Conservation (phyloP, 1,140 invertebrate species). For the Stenopsyche tienmushanensis region DNA sequence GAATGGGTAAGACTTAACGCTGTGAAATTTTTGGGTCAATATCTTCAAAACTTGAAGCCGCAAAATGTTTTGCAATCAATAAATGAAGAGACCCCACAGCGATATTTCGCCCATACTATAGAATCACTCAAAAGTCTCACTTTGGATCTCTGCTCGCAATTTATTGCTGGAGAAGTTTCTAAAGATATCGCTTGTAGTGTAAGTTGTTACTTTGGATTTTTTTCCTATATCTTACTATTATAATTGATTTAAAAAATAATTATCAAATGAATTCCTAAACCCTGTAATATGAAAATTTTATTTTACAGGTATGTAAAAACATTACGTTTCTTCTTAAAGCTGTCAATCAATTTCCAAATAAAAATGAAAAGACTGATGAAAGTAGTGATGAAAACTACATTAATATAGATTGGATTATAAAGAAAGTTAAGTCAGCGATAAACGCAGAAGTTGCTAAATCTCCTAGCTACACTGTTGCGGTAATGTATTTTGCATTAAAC, state of each 20-base stretch:
- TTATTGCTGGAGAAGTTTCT: conserved; percentile 60
- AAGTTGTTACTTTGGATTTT: conserved; percentile 15
- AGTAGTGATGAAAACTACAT: conserved; percentile 42
- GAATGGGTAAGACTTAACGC: conserved; percentile 71
- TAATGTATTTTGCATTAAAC: conserved; percentile 41
- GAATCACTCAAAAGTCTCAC: conserved; percentile 65
- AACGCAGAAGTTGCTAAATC: conserved; percentile 61
- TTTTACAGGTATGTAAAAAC: conserved; percentile 37
- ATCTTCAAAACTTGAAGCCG: conserved; percentile 65
- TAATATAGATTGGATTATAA: conserved; percentile 59
- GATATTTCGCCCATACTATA: conserved; percentile 61
- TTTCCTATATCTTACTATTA: conserved; percentile 42
- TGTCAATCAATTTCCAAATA: conserved; percentile 20
- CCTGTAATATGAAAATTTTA: conserved; percentile 3
- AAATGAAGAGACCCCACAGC: conserved; percentile 53
- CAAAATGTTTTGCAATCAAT: conserved; percentile 58
- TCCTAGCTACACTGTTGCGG: conserved; percentile 53
- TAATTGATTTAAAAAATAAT: too few species aligned
- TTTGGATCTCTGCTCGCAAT: conserved; percentile 72
- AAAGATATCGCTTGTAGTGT: conserved; percentile 68
- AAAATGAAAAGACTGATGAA: conserved; percentile 10
- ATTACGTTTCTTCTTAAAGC: conserved; percentile 27
- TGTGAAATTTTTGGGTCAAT: conserved; percentile 70
- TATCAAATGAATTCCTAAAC: conserved; percentile 46
- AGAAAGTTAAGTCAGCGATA: conserved; percentile 59